Conservation (phyloP, 2,113 vertebrate species). For the Amblyopsis rosae region DNA sequence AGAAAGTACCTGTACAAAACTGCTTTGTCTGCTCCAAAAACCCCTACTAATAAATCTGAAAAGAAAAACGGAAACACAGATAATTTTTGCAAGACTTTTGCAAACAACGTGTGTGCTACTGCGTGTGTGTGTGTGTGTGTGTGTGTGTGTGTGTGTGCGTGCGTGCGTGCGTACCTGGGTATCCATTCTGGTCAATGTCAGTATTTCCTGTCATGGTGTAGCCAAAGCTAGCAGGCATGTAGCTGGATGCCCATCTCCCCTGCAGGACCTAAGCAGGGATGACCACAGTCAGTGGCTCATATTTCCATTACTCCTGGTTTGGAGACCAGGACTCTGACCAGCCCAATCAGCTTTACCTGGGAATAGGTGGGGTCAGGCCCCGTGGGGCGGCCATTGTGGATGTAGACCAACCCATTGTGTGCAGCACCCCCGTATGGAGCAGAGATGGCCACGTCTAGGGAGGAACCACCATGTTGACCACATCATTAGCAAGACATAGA, state of each 20-base stretch:
- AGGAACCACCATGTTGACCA: background rate
- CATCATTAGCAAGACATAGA: too few relatives aligned
- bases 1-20: slow-evolving; percentile 88
- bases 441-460: slow-evolving; percentile 88
- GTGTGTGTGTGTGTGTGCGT: slow-evolving; percentile 21
- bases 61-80: slow-evolving; percentile 34
- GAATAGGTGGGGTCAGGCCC: slow-evolving; percentile 82
- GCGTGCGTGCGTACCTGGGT: slow-evolving; percentile 81
- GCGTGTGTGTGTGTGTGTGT: background rate
- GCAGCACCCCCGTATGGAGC: slow-evolving; percentile 89
- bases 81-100: slow-evolving; percentile 7
- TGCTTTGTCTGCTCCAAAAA: slow-evolving; percentile 93
- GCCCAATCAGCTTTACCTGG: slow-evolving; percentile 56
- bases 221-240: slow-evolving; percentile 94
- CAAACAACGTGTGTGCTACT: background rate
- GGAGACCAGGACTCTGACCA: background rate
- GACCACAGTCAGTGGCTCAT: background rate
- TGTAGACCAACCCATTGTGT: slow-evolving; percentile 87
- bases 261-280: slow-evolving; percentile 74
- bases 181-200: slow-evolving; percentile 94
- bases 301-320: background rate
- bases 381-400: slow-evolving; percentile 86
- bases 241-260: slow-evolving; percentile 87
- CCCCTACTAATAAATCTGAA: slow-evolving; percentile 92
- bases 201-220: slow-evolving; percentile 92